Evolutionary conservation across 2,797 vertebrate genomes (phyloP).

Genomic region (Notoglanidium macrostoma): DNA sequence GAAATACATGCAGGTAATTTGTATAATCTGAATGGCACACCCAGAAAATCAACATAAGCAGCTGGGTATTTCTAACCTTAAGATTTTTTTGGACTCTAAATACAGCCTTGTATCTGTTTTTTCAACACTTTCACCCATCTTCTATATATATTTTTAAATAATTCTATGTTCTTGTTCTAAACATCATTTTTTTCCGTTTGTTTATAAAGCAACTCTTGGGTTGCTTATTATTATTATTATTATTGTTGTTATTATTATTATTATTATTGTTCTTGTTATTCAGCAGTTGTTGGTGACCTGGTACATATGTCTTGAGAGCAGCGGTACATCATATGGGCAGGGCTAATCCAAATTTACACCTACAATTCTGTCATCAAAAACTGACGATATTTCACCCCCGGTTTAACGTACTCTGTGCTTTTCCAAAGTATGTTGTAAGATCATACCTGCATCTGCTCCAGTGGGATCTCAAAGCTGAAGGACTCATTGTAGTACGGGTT

Average conservation of each 20-base stretch:
- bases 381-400: not conserved
- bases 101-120: not conserved
- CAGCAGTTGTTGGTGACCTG: not conserved
- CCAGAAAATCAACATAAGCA: constrained; percentile 14
- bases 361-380: not conserved
- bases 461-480: constrained; percentile 98
- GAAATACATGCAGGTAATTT: not conserved
- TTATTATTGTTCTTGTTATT: not conserved
- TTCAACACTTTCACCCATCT: not conserved
- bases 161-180: not conserved
- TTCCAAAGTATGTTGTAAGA: not conserved
- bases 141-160: not conserved
- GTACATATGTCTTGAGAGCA: not conserved
- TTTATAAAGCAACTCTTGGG: too few species aligned
- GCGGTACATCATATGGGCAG: not conserved
- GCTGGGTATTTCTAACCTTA: too few species aligned
- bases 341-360: not conserved
- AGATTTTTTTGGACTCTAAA: not conserved
- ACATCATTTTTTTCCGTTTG: not conserved
- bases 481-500: constrained; percentile 98
- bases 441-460: constrained; percentile 96
- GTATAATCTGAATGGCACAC: constrained; percentile 1
- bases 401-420: not conserved
- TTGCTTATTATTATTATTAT: not conserved
- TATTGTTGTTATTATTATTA: not conserved